These are phyloP conservation scores for Halocaridina rubra DNA, from an alignment of 2,888 invertebrate genomes.

Conservation along the genomic window DNA sequence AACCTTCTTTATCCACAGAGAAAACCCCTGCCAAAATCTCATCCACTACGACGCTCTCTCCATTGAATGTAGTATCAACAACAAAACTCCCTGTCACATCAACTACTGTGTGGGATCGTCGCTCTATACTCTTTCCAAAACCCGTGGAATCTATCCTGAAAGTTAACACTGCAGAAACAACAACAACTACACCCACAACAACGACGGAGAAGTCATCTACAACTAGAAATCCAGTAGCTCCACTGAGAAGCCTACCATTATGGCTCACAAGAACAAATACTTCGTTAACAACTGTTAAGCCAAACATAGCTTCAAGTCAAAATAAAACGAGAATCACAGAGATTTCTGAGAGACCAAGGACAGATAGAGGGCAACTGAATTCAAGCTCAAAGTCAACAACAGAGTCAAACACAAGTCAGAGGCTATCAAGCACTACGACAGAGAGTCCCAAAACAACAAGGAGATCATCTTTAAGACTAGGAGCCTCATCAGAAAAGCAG, in stretches of 20 bases:
- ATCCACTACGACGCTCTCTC: background rate
- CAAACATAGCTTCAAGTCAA: no score
- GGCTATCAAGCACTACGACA: no score
- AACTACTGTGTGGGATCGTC: conserved; percentile 28
- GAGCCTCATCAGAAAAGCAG: no score
- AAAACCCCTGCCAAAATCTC: no score
- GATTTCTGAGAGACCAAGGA: no score
- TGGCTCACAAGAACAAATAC: background rate
- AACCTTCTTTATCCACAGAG: background rate
- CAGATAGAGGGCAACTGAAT: no score
- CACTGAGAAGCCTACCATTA: background rate
- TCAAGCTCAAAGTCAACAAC: no score
- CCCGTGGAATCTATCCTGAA: conserved; percentile 25
- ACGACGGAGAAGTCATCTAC: background rate
- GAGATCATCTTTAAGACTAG: no score
- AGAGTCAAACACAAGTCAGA: no score
- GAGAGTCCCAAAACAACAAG: no score
- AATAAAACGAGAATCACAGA: no score
- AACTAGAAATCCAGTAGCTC: background rate
- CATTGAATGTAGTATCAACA: background rate
- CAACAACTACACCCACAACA: conserved; percentile 6
- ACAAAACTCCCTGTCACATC: background rate
- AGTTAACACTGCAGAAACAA: background rate
- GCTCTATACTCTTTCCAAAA: conserved; percentile 17
- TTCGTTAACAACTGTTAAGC: no score